Evolutionary conservation across 2,797 vertebrate genomes (phyloP), one percentile per base, ranked within the genome.

Genomic region (Thripadectes ignobilis): DNA sequence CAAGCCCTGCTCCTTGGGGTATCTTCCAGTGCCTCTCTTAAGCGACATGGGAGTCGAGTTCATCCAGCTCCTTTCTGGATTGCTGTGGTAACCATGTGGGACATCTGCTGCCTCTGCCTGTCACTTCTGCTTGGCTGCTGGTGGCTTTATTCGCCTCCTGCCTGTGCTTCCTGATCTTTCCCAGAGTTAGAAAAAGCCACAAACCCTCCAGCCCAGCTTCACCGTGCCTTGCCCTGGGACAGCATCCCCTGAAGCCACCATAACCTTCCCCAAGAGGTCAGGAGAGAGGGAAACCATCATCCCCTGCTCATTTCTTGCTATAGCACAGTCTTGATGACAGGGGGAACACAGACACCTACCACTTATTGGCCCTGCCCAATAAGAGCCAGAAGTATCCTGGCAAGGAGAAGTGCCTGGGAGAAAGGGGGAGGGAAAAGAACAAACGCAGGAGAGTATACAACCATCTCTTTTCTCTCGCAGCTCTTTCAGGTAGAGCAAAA

Each of bases 111-210:
- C 89, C 74, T 74, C 82, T 84, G 46, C 39, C 94, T 95, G 78
- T 94, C 65, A 4, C 59, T 95, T 95, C 39, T 89, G 73, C 93
- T 94, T 97, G 90, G 88, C 89, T 94, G 65, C 46, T 74, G 51
- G 52, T 36, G 45, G 75, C 75, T 96, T 91, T 95, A 85, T 96
- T 89, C 58, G 59, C n/a, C 45, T 51, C 46, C 62, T 93, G 49
- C 72, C 55, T 62, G 48, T 16, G 32, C 72, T 59, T 88, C 75
- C 39, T 85, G 72, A 68, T 93, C 83, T 95, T 85, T 92, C 85
- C 73, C 73, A 36, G 91, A 79, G 55, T 61, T 84, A 93, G 93
- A 78, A 49, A 51, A 82, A 94, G 19, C 30, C 27, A 71, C 36
- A 61, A 91, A 58, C 32, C n/a, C 16, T 93, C 43, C 39, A 73